Evolutionary conservation across 2,797 vertebrate species (phyloP), one percentile per base, ranked within the genome.

Genomic region (Chiloscyllium punctatum): DNA sequence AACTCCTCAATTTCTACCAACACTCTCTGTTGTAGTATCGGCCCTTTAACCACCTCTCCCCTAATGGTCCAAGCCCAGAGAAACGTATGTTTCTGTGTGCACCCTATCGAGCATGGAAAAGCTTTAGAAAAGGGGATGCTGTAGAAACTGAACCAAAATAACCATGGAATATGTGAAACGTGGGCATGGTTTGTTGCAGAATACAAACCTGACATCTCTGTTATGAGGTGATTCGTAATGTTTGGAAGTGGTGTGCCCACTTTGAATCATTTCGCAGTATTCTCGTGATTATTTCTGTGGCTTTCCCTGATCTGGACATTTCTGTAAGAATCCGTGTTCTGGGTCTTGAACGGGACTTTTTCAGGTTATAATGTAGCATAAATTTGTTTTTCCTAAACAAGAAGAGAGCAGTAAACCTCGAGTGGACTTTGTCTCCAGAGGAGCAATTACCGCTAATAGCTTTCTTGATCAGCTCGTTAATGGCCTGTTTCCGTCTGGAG

Each of bases 381-480:
- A 15, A 94, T 15, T 74, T 95, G 94, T 53, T 74, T 77, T 77
- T 95, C 57, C 13, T 33, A 51, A 74, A 94, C 18, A 95, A 71
- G 62, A 66, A 69, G 62, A 68, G 79, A 95, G 33, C 96, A 96
- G 96, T 97, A 96, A 96, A 95, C 97, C 97, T 96, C 96, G 96
- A 96, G 97, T 95, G 97, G 96, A 97, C 97, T 95, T 82, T 96
- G 97, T 98, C 98, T 98, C 98, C 97, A 96, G 97, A 98, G 98
- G 96, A 98, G 97, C 98, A 98, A 98, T 99, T 99, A 98, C 97
- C 97, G 74, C 97, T 98, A 98, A 98, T 98, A 97, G 98, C 98
- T 98, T 98, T 98, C 98, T 98, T 96, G 98, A 97, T 97, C 97
- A 97, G 98, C 98, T 96, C 97, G 98, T 98, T 99, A 98, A 98